Conservation (phyloP, 53 echinoderm and acorn worm species). For the Echinometra lucunter region DNA sequence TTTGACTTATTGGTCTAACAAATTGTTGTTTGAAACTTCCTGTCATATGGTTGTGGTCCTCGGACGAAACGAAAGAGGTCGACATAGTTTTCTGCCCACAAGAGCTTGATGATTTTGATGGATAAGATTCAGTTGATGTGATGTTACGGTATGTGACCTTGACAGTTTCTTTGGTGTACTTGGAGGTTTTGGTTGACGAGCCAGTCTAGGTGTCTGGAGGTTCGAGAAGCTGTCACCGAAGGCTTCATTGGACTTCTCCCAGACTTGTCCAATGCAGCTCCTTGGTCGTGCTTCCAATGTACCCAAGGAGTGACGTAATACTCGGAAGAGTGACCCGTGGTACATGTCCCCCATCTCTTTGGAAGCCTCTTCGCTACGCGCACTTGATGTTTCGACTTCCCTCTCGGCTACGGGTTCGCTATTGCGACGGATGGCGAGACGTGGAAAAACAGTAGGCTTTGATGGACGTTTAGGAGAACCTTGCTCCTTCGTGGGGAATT, state of each 20-base stretch:
- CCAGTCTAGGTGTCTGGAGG: not conserved
- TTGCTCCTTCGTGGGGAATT: not conserved
- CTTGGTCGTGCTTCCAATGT: constrained; percentile 6
- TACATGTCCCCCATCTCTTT: constrained; percentile 60
- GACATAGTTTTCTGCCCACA: not conserved
- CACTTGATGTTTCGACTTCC: not conserved
- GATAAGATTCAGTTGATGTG: constrained; percentile 12
- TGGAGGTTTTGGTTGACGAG: constrained; percentile 38
- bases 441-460: constrained; percentile 3
- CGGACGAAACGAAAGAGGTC: constrained; percentile 27
- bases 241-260: not conserved
- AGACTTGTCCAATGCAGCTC: not conserved
- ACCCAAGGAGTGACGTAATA: constrained; percentile 57
- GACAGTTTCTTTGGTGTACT: not conserved
- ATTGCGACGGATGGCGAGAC: constrained; percentile 38
- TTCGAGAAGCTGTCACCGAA: not conserved
- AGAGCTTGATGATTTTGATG: constrained; percentile 34
- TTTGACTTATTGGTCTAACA: too few species aligned
- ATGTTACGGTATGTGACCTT: not conserved
- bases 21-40: not conserved
- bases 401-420: constrained; percentile 38
- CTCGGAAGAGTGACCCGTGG: constrained; percentile 57
- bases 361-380: not conserved
- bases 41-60: constrained; percentile 53
- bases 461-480: not conserved